Evolutionary conservation across 2,113 vertebrate species (phyloP), one percentile per base, ranked within the genome.

Genomic region (Etheostoma spectabile): DNA sequence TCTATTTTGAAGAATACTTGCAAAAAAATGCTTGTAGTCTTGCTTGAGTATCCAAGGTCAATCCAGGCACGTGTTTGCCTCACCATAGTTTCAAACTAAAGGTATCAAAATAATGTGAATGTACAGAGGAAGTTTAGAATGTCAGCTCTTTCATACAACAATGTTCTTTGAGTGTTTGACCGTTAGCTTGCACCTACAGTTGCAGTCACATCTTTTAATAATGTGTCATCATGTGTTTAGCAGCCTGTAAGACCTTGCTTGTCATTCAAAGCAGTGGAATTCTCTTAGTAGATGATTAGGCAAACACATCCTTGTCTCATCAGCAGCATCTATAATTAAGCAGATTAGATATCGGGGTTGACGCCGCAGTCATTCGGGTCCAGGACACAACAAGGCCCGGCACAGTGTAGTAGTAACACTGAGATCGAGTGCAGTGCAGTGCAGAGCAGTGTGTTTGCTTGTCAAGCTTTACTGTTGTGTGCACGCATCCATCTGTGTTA

Each of bases 251-350:
- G 16, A 67, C 30, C 55, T 49, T 73, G 61, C 56, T 35, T 70
- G 24, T 67, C 53, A 66, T 52, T 83, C 56, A 82, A 22, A 19
- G 48, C 63, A 66, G 38, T 7, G 14, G 56, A 57, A 75, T 57
- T 68, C 53, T 69, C 24, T 69, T 65, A 66, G 69, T 51, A 53
- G 74, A 79, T 82, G 72, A 86, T 80, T 85, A 85, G 82, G 84
- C 78, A 71, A 42, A 80, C 15, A 61, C 73, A 42, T 74, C 63
- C 38, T 80, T 80, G 73, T 82, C 45, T 84, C 71, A 76, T 82
- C 78, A 90, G 73, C 89, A 86, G 51, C 69, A 80, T 82, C 69
- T 82, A 77, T 87, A 83, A 87, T 88, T 70, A 80, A 75, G 45
- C 75, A 84, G 85, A 84, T 87, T 80, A 86, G 48, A 51, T n/a